Evolutionary conservation across 2,113 vertebrate genomes (phyloP), one percentile per base, ranked within the genome.

Genomic region (Pitta sordida): DNA sequence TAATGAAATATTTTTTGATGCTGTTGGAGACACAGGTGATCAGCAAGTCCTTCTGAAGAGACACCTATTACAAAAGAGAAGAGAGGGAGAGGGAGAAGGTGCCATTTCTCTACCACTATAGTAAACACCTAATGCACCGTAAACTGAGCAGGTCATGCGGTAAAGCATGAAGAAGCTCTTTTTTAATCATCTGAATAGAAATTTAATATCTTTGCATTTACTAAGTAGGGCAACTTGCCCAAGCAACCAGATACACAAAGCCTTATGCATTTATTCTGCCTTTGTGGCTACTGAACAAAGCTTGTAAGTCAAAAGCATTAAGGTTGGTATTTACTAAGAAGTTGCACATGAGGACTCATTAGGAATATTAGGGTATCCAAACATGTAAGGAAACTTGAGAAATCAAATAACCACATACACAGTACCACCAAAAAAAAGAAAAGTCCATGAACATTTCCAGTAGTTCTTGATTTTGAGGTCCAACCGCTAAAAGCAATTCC

Each of bases 191-290:
- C 96, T 97, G 91, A 97, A 93, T 93, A 97, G 98, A 97, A 98
- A 98, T 98, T 96, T 97, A 98, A 98, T 98, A 98, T 97, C 97
- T 97, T 98, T 96, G 96, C 96, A 97, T 97, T 96, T 96, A 92
- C 95, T 96, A 96, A 96, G 96, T 91, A 97, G 96, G 95, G 94
- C 90, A 59, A 79, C 96, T 96, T 92, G 92, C 91, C 94, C 94
- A 94, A 96, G 98, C 95, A 98, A 98, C 96, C 92, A 97, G 96
- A 98, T 97, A 96, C 96, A 96, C 80, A 77, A 60, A 96, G 95
- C 89, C 94, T 96, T 95, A 81, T 65, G 74, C 94, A 85, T 96
- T 97, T 97, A 92, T 97, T 97, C 97, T 97, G 96, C 93, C 83
- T 95, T 97, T 92, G 74, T 94, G 95, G 89, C 90, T 91, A 79